These are phyloP conservation scores for Ariolimax columbianus DNA, from an alignment of 2,888 invertebrate species.

Conservation along the genomic window DNA sequence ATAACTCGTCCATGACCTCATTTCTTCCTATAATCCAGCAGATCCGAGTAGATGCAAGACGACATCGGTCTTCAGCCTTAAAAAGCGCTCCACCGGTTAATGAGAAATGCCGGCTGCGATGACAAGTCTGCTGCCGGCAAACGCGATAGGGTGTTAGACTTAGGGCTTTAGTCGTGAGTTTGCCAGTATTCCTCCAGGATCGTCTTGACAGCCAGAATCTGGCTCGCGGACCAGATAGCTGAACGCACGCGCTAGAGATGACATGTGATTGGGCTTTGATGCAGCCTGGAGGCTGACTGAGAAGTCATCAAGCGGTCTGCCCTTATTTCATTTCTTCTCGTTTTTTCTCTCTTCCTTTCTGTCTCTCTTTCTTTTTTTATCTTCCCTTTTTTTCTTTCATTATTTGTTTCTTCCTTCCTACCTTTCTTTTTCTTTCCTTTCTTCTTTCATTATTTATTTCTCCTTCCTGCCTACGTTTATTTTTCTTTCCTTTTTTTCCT, in stretches of 20 bases:
- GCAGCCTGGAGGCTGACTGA: slow-evolving; percentile 15
- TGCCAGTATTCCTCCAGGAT: not conserved
- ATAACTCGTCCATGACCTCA: not conserved
- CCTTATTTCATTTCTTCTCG: not conserved
- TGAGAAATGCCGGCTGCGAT: slow-evolving; percentile 59
- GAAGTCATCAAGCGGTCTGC: not conserved
- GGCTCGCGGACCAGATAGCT: slow-evolving; percentile 27
- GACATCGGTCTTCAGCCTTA: slow-evolving; percentile 31
- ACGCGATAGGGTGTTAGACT: slow-evolving; percentile 57
- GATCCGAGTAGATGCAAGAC: not conserved
- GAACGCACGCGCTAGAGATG: slow-evolving; percentile 21
- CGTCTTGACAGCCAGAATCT: slow-evolving; percentile 39
- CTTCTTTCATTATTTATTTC: too few relatives aligned
- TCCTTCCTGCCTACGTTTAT: too few relatives aligned
- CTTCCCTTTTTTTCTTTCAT: too few relatives aligned
- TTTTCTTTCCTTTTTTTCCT: too few relatives aligned
- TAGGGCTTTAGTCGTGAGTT: slow-evolving; percentile 54
- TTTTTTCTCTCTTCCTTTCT: not conserved
- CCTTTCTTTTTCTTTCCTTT: too few relatives aligned
- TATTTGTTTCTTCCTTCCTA: too few relatives aligned
- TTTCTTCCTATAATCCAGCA: not conserved
- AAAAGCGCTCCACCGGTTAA: slow-evolving; percentile 53
- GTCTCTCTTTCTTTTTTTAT: too few relatives aligned
- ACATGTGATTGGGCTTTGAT: slow-evolving; percentile 51
- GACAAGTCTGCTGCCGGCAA: slow-evolving; percentile 54